Evolutionary conservation across 2,888 invertebrate species (phyloP).

Genomic region (Mythimna pallens): DNA sequence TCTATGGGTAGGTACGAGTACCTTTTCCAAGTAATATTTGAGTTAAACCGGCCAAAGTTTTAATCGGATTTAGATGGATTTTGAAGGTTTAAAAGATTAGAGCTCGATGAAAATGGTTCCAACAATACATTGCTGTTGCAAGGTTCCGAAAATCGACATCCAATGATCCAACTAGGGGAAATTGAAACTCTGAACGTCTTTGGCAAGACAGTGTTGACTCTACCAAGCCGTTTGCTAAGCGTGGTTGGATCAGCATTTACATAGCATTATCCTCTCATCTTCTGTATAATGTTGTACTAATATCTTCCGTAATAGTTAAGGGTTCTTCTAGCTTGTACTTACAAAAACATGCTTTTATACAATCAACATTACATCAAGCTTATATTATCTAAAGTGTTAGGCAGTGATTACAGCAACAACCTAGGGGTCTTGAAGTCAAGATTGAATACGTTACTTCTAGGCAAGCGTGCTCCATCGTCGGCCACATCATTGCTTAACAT

Average conservation of each 20-base stretch:
- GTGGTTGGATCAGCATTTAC: constrained; percentile 8
- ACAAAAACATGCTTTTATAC: neutral
- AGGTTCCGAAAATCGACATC: constrained; percentile 23
- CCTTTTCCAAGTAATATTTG: constrained; percentile 2
- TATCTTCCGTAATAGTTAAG: neutral
- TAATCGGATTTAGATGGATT: constrained; percentile 38
- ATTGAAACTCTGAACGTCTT: constrained; percentile 8
- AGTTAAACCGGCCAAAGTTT: constrained; percentile 7
- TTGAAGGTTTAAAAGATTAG: constrained; percentile 42
- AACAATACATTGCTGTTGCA: constrained; percentile 22
- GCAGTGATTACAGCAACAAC: no score
- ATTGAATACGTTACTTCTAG: no score
- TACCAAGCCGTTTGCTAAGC: neutral
- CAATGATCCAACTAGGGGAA: neutral
- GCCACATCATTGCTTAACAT: no score
- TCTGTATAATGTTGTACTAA: constrained; percentile 10
- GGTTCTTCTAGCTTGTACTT: neutral
- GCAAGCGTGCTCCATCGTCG: no score
- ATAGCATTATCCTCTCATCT: constrained; percentile 16
- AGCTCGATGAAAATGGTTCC: constrained; percentile 14
- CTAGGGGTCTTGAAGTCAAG: no score
- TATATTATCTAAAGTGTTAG: no score
- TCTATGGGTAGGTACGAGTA: neutral
- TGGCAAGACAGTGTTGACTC: constrained; percentile 11
- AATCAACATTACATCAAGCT: no score